Evolutionary conservation across 2,888 invertebrate genomes (phyloP).

Genomic region (Sinotaia quadrata): DNA sequence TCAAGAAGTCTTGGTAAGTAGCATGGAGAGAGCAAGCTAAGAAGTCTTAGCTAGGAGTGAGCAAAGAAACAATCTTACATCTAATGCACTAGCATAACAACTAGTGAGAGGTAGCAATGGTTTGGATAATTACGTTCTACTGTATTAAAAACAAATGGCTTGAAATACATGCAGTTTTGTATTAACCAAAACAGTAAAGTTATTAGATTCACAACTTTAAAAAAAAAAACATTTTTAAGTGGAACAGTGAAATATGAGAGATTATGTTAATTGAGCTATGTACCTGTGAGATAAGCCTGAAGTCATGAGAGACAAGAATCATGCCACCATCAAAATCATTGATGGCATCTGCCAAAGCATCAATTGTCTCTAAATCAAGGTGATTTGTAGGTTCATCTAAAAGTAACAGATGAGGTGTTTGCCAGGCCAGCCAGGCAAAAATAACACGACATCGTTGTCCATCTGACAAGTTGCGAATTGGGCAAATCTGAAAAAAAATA

Average conservation of each 20-base stretch:
- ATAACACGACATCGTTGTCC: constrained; percentile 98
- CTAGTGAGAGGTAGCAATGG: too few species aligned
- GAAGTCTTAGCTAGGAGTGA: too few species aligned
- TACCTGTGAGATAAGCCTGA: constrained; percentile 98
- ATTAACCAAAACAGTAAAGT: not conserved
- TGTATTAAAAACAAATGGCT: not conserved
- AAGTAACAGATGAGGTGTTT: constrained; percentile 91
- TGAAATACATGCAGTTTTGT: not conserved
- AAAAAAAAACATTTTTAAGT: too few species aligned
- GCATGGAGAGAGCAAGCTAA: too few species aligned
- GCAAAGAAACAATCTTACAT: too few species aligned
- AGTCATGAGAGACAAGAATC: constrained; percentile 99
- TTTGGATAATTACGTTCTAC: not conserved
- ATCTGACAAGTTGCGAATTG: constrained; percentile 94
- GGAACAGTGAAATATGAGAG: not conserved
- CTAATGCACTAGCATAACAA: too few species aligned
- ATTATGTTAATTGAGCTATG: not conserved
- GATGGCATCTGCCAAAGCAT: constrained; percentile 96
- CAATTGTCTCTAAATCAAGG: constrained; percentile 83
- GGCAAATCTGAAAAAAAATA: constrained; percentile 84
- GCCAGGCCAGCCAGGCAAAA: constrained; percentile 98
- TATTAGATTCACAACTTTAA: too few species aligned
- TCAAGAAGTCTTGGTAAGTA: too few species aligned
- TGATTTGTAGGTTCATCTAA: constrained; percentile 77
- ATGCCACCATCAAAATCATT: constrained; percentile 99